phyloP scores from a whole-genome alignment of 2,888 invertebrate species.

The Agrotis ipsilon region DNA sequence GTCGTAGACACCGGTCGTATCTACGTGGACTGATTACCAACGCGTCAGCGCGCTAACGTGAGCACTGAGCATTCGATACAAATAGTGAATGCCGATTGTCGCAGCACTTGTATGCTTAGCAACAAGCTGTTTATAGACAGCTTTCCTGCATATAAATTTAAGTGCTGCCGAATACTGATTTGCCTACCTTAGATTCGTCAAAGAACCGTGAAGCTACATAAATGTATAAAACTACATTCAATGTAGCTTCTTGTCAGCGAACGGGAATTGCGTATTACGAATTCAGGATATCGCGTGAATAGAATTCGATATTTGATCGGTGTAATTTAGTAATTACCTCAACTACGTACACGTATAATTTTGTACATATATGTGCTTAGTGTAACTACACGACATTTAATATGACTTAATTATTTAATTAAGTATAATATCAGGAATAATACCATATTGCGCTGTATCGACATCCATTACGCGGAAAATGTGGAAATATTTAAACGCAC shows the following conservation, averaged over 20 bases:
- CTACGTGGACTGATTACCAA: conserved; percentile 81
- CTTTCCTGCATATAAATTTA: conserved; percentile 37
- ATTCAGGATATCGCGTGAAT: conserved; percentile 50
- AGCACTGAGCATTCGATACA: conserved; percentile 46
- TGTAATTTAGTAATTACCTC: conserved; percentile 50
- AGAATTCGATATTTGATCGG: conserved; percentile 16
- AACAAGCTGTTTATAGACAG: conserved; percentile 54
- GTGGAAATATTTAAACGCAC: conserved; percentile 30
- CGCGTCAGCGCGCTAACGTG: conserved; percentile 52
- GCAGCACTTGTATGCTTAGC: conserved; percentile 42
- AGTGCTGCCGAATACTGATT: conserved; percentile 14
- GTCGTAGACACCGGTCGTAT: conserved; percentile 75
- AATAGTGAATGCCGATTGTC: conserved; percentile 56
- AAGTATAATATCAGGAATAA: conserved; percentile 23
- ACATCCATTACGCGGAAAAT: conserved; percentile 36
- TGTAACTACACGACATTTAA: conserved; percentile 40
- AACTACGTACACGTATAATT: conserved; percentile 21
- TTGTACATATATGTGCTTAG: conserved; percentile 10
- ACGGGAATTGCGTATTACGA: conserved; percentile 31
- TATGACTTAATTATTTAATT: conserved; percentile 50
- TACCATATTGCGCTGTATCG: conserved; percentile 45
- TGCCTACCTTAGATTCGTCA: conserved; percentile 1
- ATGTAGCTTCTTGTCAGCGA: conserved; percentile 5
- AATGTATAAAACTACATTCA: not conserved
- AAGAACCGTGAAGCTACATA: conserved; percentile 10